Percentiles rank a stretch among this genome's conserved stretches.
Evolutionary conservation across 2,113 vertebrate species (phyloP).

Genomic region (Perca fluviatilis): DNA sequence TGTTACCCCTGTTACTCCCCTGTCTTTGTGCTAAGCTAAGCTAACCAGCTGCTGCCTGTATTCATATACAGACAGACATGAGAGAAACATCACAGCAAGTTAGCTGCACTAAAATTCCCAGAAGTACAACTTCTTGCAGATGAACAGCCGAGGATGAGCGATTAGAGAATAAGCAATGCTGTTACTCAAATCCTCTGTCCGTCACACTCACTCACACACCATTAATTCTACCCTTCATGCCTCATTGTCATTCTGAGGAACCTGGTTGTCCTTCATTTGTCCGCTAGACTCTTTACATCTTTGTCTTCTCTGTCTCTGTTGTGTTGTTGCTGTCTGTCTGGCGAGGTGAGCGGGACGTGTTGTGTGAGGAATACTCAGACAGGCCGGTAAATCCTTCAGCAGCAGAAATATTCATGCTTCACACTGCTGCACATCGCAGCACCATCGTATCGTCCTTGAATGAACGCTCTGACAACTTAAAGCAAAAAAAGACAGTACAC

Average conservation of each 20-base stretch:
- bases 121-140: background rate
- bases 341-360: conserved; percentile 7
- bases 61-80: background rate
- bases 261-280: conserved; percentile 47
- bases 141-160: background rate
- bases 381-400: conserved; percentile 56
- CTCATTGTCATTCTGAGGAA: conserved; percentile 46
- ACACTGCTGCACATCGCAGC: conserved; percentile 21
- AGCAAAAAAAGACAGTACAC: background rate
- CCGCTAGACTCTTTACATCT: conserved; percentile 24
- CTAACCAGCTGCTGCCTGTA: too few species aligned
- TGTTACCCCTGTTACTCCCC: background rate
- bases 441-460: conserved; percentile 29
- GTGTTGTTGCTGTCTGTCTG: conserved; percentile 38
- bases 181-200: background rate
- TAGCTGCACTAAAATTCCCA: background rate
- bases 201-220: background rate
- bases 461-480: background rate
- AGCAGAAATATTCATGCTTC: conserved; percentile 43
- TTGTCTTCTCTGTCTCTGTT: conserved; percentile 21
- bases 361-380: conserved; percentile 47
- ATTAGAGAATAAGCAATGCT: background rate
- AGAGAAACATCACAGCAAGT: background rate
- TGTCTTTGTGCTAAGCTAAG: conserved; percentile 17
- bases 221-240: conserved; percentile 25